These are phyloP conservation scores for Hippocampus comes DNA, from an alignment of 2,113 vertebrate genomes.

Conservation along the genomic window DNA sequence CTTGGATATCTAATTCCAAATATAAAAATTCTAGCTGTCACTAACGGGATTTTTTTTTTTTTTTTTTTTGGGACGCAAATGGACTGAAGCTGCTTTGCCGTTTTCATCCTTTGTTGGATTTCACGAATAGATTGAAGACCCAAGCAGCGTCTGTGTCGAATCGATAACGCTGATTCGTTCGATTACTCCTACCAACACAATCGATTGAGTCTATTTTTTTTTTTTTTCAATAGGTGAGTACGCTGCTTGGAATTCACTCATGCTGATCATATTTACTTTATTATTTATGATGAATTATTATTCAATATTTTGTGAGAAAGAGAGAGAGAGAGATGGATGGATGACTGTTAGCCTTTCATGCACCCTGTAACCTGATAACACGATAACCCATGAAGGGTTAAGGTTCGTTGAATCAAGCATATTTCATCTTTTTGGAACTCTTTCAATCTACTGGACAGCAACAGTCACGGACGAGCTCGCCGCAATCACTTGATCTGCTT, in stretches of 20 bases:
- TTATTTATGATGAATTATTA: background rate
- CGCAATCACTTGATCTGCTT: constrained; percentile 31
- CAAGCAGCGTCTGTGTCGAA: constrained; percentile 51
- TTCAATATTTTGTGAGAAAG: background rate
- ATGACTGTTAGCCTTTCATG: background rate
- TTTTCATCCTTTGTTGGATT: constrained; percentile 67
- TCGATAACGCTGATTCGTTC: constrained; percentile 32
- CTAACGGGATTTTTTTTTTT: constrained; percentile 48
- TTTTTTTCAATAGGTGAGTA: constrained; percentile 69
- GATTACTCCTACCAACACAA: constrained; percentile 47
- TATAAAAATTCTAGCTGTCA: constrained; percentile 33
- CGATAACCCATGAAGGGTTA: background rate
- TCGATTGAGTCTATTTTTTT: constrained; percentile 29
- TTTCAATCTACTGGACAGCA: background rate
- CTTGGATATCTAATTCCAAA: constrained; percentile 55
- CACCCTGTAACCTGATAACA: too few species aligned
- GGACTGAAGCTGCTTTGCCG: constrained; percentile 66
- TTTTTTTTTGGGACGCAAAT: constrained; percentile 39
- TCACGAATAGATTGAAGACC: constrained; percentile 69
- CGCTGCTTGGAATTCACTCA: constrained; percentile 34
- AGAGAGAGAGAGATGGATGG: background rate
- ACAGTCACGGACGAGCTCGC: constrained; percentile 19
- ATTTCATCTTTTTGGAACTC: background rate
- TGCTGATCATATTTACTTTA: constrained; percentile 14
- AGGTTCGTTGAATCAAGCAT: background rate